A percentile compares a stretch with the other conserved stretches of the same genome.
These are phyloP conservation scores for Phortica variegata DNA, from an alignment of 1,140 invertebrate species.

Conservation along the genomic window DNA sequence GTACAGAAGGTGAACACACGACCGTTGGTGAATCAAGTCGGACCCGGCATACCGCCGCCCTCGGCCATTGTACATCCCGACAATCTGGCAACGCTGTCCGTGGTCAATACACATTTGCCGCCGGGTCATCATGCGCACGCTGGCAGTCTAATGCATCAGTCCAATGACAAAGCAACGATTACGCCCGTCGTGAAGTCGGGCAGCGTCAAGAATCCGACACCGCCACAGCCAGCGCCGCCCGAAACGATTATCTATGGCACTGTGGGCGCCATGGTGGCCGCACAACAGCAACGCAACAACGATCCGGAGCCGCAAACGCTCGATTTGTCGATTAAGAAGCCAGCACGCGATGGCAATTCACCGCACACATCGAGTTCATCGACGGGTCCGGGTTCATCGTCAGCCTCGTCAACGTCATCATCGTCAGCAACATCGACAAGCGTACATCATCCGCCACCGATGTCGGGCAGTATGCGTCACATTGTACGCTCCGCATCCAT, in stretches of 20 bases:
- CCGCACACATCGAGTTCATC: slow-evolving; percentile 59
- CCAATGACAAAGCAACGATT: slow-evolving; percentile 67
- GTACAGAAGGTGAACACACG: slow-evolving; percentile 36
- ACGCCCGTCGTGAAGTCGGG: slow-evolving; percentile 59
- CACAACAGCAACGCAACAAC: slow-evolving; percentile 60
- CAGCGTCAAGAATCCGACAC: slow-evolving; percentile 22
- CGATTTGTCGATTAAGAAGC: slow-evolving; percentile 80
- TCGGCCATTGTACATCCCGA: slow-evolving; percentile 54
- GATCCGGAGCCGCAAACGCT: slow-evolving; percentile 68
- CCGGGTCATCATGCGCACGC: slow-evolving; percentile 17
- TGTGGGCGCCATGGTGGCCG: slow-evolving; percentile 4
- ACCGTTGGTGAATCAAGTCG: slow-evolving; percentile 2
- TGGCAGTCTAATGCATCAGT: slow-evolving; percentile 27
- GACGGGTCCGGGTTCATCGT: slow-evolving; percentile 30
- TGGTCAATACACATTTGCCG: slow-evolving; percentile 61
- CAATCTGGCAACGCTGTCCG: slow-evolving; percentile 68
- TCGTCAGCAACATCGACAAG: slow-evolving; percentile 1
- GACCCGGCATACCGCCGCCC: slow-evolving; percentile 13
- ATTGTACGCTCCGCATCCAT: slow-evolving; percentile 37
- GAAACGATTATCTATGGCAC: slow-evolving; percentile 61
- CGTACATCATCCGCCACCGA: slow-evolving; percentile 55
- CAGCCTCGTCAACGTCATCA: neutral
- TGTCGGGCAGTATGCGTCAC: slow-evolving; percentile 32
- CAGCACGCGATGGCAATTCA: slow-evolving; percentile 61
- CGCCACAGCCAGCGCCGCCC: slow-evolving; percentile 49